Evolutionary conservation across 1,140 invertebrate genomes (phyloP), one percentile per base, ranked within the genome.

Genomic region (Orchesella cincta): DNA sequence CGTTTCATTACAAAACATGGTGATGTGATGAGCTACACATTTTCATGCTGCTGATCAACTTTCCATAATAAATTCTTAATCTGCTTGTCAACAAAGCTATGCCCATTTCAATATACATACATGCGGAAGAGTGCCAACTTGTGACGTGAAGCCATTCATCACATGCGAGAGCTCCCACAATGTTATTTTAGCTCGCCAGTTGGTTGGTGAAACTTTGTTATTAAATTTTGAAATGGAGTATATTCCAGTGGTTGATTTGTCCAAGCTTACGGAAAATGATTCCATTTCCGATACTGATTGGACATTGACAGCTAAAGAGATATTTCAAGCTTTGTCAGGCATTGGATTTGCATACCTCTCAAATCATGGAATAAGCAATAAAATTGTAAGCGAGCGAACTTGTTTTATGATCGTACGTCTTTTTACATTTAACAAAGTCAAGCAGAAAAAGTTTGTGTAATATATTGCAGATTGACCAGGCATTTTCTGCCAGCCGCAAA

Each of bases 261-360:
- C 51, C 16, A 46, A 20, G 16, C 16, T 78, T n/a, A 12, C 26
- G 16, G 34, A 20, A 64, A 20, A 70, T 14, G 39, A 28, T 57
- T 5, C 20, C 18, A 14, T 64, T 29, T 64, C 16, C 36, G 26
- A 73, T n/a, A n/a, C 34, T 3, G 73, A 78, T 39, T 75, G 57
- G 36, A 29, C 36, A 23, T n/a, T 14, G 34, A 29, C 70, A 29
- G 33, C 77, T 23, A 33, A 77, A 0, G 73, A 77, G 77, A 64
- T 81, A 34, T 67, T 52, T 26, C 28, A 74, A 31, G 80, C 80
- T 39, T 28, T 81, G 0, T 36, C 31, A 29, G 46, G 52, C n/a
- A 34, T 80, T 52, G 80, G 77, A 1, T 81, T 81, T 76, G 76
- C 77, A 28, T 79, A 79, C 35, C 33, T 81, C 0, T 64, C 74